Percentiles rank a stretch among this genome's conserved stretches.
Conservation (phyloP, 1,140 invertebrate species). For the Papilio glaucus region DNA sequence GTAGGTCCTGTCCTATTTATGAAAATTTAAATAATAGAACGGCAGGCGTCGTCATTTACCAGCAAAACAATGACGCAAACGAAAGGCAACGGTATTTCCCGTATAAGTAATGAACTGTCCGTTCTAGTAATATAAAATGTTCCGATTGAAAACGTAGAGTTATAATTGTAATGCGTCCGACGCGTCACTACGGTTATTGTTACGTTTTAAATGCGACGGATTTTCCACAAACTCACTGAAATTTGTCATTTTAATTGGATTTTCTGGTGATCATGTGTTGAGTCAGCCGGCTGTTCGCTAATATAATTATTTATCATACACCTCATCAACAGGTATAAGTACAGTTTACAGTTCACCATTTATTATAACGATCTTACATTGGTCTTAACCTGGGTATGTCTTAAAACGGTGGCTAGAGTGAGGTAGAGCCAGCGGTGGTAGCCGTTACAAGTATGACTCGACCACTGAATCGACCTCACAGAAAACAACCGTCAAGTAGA, state of each 20-base stretch:
- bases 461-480: too few species aligned
- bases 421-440: too few species aligned
- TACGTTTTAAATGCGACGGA: conserved; percentile 28
- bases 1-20: conserved; percentile 12
- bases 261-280: conserved; percentile 20
- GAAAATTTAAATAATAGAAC: conserved; percentile 25
- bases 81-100: conserved; percentile 50
- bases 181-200: conserved; percentile 29
- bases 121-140: conserved; percentile 46
- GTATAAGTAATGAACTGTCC: conserved; percentile 43
- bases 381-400: too few species aligned
- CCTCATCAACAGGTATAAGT: not conserved
- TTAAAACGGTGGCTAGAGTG: too few species aligned
- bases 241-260: conserved; percentile 31
- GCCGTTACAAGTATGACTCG: too few species aligned
- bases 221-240: conserved; percentile 27
- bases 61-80: conserved; percentile 47
- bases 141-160: conserved; percentile 17
- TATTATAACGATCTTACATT: too few species aligned
- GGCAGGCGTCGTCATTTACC: conserved; percentile 40
- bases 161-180: conserved; percentile 35
- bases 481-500: too few species aligned
- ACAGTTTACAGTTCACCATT: not conserved
- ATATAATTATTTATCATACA: not conserved
- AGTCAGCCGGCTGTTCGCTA: not conserved